Percentiles rank a stretch among this genome's conserved stretches.
phyloP scores from a whole-genome alignment of 2,113 vertebrate species.

The Syrrhaptes paradoxus region DNA sequence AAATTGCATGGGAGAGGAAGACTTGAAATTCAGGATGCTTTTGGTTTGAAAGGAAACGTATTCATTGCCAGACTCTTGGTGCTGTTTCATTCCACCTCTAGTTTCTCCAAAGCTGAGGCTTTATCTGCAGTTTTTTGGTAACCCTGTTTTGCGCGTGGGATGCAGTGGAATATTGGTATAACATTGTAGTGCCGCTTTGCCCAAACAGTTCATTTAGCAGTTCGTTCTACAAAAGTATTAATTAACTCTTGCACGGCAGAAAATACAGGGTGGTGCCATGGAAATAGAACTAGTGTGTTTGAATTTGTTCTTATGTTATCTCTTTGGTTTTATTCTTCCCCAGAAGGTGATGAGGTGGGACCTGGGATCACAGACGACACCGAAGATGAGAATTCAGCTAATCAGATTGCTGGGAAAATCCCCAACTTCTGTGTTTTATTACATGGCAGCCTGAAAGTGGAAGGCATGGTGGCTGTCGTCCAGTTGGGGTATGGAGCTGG shows the following conservation, averaged over 20 bases:
- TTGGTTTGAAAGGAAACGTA: neutral
- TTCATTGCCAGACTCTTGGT: neutral
- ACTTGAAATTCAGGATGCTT: neutral
- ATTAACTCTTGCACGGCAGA: neutral
- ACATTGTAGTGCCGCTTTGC: neutral
- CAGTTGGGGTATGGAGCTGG: slow-evolving; percentile 87
- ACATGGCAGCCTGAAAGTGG: slow-evolving; percentile 97
- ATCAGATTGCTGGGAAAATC: slow-evolving; percentile 96
- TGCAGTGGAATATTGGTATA: neutral
- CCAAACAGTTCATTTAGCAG: neutral
- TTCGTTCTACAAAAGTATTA: neutral
- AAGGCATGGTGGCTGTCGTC: slow-evolving; percentile 98
- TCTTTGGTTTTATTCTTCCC: neutral
- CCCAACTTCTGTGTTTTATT: slow-evolving; percentile 97
- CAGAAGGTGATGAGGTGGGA: slow-evolving; percentile 96
- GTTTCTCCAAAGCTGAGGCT: neutral
- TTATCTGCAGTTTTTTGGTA: neutral
- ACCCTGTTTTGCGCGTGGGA: neutral
- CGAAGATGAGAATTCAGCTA: slow-evolving; percentile 94
- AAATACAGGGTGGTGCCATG: neutral
- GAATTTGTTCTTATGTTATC: neutral
- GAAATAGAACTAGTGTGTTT: neutral
- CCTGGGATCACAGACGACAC: slow-evolving; percentile 90
- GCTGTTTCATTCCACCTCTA: neutral
- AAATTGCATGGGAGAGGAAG: neutral